phyloP scores from a whole-genome alignment of 1,140 invertebrate species.

The Musca domestica region DNA sequence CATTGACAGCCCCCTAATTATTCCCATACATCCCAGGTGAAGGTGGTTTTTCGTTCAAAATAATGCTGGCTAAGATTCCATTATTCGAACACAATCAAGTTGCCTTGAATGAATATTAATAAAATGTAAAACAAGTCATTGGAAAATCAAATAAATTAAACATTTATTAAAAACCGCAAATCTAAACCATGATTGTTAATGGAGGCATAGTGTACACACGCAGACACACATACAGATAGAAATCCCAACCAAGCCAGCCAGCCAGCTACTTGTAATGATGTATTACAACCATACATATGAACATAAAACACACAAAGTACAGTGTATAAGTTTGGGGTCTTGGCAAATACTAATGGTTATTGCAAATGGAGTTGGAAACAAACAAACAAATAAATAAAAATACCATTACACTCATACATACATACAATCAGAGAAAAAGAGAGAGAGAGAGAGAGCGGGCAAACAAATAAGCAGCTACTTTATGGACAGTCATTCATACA shows the following conservation, averaged over 20 bases:
- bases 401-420: background rate
- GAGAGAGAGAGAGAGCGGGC: background rate
- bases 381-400: too few relatives aligned
- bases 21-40: too few relatives aligned
- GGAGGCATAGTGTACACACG: background rate
- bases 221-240: background rate
- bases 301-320: too few relatives aligned
- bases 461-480: background rate
- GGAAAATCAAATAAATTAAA: conserved; percentile 23
- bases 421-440: background rate
- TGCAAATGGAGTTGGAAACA: too few relatives aligned
- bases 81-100: too few relatives aligned
- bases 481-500: background rate
- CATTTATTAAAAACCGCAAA: conserved; percentile 21
- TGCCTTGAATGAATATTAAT: background rate
- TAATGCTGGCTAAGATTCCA: too few relatives aligned
- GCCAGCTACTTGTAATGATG: too few relatives aligned
- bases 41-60: too few relatives aligned
- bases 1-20: too few relatives aligned
- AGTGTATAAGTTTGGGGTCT: too few relatives aligned
- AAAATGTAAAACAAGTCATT: conserved; percentile 20
- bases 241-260: background rate
- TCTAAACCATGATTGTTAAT: conserved; percentile 8
- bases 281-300: too few relatives aligned
- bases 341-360: too few relatives aligned